Conservation (phyloP, 2,797 vertebrate genomes). For the Brachyrhaphis roseni region DNA sequence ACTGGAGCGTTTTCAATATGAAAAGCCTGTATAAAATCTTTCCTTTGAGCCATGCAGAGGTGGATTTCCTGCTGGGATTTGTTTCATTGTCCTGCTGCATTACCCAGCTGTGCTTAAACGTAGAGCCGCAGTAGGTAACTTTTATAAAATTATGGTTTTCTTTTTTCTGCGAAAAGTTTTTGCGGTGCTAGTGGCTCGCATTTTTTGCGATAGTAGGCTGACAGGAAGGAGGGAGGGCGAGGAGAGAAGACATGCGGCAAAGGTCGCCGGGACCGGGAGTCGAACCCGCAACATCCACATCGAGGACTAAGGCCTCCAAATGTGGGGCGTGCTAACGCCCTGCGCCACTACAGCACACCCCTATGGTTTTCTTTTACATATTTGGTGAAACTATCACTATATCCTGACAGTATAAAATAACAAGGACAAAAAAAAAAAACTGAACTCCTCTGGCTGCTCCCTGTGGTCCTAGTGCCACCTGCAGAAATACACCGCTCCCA, state of each 20-base stretch:
- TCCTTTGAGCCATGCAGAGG: not conserved
- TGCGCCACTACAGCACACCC: too few species aligned
- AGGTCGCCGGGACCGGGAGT: too few species aligned
- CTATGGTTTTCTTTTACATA: not conserved
- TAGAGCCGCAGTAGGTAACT: not conserved
- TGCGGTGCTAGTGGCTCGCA: too few species aligned
- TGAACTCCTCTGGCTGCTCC: too few species aligned
- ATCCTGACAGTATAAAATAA: not conserved
- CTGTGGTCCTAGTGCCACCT: not conserved
- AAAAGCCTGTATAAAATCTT: not conserved
- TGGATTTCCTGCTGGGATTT: not conserved
- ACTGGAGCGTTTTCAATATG: not conserved
- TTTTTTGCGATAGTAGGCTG: too few species aligned
- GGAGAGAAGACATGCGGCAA: too few species aligned
- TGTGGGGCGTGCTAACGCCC: too few species aligned
- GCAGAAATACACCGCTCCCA: not conserved
- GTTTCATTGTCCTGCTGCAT: not conserved
- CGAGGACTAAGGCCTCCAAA: too few species aligned
- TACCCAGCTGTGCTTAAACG: not conserved
- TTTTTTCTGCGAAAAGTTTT: too few species aligned
- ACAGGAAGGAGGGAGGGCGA: too few species aligned
- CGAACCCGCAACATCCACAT: too few species aligned
- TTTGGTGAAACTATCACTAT: not conserved
- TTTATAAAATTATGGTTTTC: not conserved
- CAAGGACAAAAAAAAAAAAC: not conserved